Evolutionary conservation across 1,140 invertebrate genomes (phyloP), one percentile per base, ranked within the genome.

Genomic region (Heterodera carotae): DNA sequence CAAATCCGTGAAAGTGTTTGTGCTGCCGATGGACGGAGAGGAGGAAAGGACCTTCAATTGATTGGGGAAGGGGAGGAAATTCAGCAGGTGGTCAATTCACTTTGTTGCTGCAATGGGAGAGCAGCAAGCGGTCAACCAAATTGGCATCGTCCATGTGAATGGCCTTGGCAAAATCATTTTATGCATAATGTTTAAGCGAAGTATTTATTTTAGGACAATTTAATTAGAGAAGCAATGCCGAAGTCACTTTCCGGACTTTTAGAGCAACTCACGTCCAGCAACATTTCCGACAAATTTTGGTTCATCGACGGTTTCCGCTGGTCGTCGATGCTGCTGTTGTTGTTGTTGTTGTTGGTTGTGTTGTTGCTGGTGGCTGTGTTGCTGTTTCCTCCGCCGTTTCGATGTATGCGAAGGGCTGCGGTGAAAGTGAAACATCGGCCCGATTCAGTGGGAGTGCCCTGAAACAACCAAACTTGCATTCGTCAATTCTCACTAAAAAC

Each of bases 231-330:
- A 22, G 59, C n/a, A n/a, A n/a, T n/a, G 53, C 59, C 3, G 39
- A 39, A 7, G 48, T 10, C 22, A 71, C 33, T 64, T 4, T 15
- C 2, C 39, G 39, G 39, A 2, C 34, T 22, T 2, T 56, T 56
- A 15, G 39, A n/a, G 22, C 33, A 70, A 85, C 78, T 77, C 69
- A 86, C 85, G 75, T 87, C 85, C 53, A 87, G 70, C 64, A 87
- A 80, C 82, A 87, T 87, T 76, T 87, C 85, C 22, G 84, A 85
- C 31, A 87, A 66, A 75, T 87, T 87, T 69, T 87, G 85, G 48
- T 84, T 88, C n/a, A 87, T 85, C 27, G 84, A 86, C 48, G 85
- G 86, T 75, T 87, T 87, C 29, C 85, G 67, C 33, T 87, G 86
- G 68, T 88, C 86, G 5, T 80, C 62, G 12, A 66, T 66, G 27